phyloP scores from a whole-genome alignment of 2,113 vertebrate genomes.

The Phocoena sinus region DNA sequence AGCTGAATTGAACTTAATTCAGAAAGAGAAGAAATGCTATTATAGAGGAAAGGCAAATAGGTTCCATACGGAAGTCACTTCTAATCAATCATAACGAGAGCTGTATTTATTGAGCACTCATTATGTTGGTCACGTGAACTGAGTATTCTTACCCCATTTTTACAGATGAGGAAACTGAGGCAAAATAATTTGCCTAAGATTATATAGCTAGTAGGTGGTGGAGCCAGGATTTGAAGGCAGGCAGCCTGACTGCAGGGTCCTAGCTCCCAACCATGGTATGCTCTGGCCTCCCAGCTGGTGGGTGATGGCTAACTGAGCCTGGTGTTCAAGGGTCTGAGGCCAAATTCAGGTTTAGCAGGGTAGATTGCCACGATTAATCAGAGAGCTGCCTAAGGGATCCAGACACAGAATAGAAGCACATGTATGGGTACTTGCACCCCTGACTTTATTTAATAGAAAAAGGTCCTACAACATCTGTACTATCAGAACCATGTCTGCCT shows the following conservation, averaged over 20 bases:
- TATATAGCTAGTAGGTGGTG: background rate
- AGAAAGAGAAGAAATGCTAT: background rate
- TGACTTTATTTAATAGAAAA: background rate
- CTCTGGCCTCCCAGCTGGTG: background rate
- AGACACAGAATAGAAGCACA: background rate
- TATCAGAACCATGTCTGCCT: background rate
- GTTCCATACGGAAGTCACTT: background rate
- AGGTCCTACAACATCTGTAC: background rate
- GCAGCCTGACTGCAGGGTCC: background rate
- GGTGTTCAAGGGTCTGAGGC: background rate
- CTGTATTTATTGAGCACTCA: background rate
- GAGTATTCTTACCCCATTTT: background rate
- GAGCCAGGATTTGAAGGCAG: background rate
- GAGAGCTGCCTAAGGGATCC: background rate
- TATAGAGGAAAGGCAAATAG: background rate
- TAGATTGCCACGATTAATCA: background rate
- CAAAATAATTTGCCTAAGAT: background rate
- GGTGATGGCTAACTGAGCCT: background rate
- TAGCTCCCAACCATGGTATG: fast-evolving
- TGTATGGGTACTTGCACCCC: background rate
- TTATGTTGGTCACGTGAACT: background rate
- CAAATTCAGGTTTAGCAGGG: background rate
- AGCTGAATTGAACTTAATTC: background rate
- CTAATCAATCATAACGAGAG: background rate
- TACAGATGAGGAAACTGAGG: background rate